Conservation (phyloP, 1,140 invertebrate species). For the Ladona fulva region DNA sequence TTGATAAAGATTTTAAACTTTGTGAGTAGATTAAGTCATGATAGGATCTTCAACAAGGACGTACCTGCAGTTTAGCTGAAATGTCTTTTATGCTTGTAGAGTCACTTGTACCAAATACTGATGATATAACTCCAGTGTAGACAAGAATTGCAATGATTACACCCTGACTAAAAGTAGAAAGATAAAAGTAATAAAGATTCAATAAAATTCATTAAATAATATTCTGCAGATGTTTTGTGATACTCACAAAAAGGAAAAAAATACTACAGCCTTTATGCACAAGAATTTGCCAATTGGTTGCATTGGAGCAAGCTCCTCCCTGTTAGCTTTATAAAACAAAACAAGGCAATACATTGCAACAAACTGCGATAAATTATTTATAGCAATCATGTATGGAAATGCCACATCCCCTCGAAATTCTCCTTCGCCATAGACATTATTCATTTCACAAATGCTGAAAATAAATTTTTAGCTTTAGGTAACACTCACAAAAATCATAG, state of each 20-base stretch:
- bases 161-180: slow-evolving; percentile 66
- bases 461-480: slow-evolving; percentile 20
- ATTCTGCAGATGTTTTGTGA: neutral
- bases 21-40: no score
- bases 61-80: slow-evolving; percentile 72
- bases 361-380: slow-evolving; percentile 93
- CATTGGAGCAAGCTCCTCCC: slow-evolving; percentile 79
- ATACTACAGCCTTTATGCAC: slow-evolving; percentile 97
- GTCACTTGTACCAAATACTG: slow-evolving; percentile 54
- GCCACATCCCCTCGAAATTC: slow-evolving; percentile 74
- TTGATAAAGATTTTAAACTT: no score
- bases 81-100: slow-evolving; percentile 57
- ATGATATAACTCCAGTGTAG: slow-evolving; percentile 62
- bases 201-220: neutral
- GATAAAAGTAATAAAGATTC: slow-evolving; percentile 14
- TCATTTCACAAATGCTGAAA: slow-evolving; percentile 73
- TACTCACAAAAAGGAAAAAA: slow-evolving; percentile 96
- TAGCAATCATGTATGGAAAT: slow-evolving; percentile 81
- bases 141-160: slow-evolving; percentile 81
- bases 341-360: slow-evolving; percentile 94
- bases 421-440: slow-evolving; percentile 81
- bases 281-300: slow-evolving; percentile 90
- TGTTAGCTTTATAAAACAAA: slow-evolving; percentile 85
- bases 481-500: no score
- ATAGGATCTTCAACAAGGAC: neutral